Evolutionary conservation across 2,797 vertebrate species (phyloP).

Genomic region (Sitta carolinensis): DNA sequence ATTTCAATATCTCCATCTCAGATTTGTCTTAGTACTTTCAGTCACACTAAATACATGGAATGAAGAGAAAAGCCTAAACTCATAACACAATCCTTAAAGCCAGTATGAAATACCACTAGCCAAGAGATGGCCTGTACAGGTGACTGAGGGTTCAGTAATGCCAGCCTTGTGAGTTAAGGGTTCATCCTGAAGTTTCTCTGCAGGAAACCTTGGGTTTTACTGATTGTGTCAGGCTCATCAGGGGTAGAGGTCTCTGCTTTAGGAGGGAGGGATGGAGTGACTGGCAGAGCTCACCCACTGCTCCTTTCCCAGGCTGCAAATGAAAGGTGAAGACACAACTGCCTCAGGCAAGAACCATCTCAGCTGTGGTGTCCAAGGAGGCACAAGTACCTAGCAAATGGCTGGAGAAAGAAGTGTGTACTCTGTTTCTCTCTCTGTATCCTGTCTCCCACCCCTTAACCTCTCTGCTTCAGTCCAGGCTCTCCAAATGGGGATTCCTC

Average conservation of each 20-base stretch:
- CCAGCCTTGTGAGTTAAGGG: neutral
- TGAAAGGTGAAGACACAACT: neutral
- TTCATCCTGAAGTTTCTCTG: neutral
- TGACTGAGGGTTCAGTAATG: neutral
- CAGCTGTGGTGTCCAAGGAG: neutral
- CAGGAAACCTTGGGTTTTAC: neutral
- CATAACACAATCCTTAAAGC: neutral
- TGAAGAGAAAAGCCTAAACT: neutral
- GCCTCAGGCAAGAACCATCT: neutral
- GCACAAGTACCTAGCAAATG: neutral
- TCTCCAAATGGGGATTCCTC: neutral
- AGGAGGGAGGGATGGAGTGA: neutral
- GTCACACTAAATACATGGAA: neutral
- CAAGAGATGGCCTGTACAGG: neutral
- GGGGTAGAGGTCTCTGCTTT: neutral
- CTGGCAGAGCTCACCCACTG: neutral
- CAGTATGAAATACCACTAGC: neutral
- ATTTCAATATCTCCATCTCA: neutral
- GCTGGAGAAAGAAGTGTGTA: neutral
- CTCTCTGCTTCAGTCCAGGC: neutral
- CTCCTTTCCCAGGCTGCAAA: neutral
- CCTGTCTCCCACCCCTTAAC: neutral
- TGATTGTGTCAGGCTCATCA: neutral
- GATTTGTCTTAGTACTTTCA: neutral
- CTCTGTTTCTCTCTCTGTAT: neutral